Conservation (phyloP, 2,113 vertebrate species). For the sheep (Ovis aries) region DNA sequence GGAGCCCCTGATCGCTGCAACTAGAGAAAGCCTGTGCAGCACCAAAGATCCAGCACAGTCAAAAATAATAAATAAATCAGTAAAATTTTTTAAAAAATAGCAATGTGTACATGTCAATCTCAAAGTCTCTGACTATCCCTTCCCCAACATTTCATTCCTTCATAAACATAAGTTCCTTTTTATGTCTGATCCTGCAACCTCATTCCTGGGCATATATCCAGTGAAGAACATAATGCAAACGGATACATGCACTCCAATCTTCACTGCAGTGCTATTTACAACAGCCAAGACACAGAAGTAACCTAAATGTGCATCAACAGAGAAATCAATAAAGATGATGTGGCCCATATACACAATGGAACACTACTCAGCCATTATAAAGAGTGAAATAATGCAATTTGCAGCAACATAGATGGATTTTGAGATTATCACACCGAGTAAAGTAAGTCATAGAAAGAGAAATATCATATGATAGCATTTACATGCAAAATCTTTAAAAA, state of each 20-base stretch:
- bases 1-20: background rate
- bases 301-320: background rate
- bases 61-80: background rate
- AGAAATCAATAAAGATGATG: background rate
- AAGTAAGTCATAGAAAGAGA: background rate
- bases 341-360: background rate
- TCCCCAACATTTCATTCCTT: background rate
- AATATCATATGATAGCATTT: background rate
- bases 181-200: background rate
- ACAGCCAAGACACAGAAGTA: background rate
- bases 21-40: background rate
- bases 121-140: background rate
- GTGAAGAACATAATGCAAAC: background rate
- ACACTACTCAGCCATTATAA: background rate
- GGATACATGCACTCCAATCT: background rate
- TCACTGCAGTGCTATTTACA: background rate
- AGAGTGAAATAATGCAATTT: background rate
- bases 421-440: background rate
- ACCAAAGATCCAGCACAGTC: background rate
- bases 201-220: background rate
- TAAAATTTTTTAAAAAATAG: background rate
- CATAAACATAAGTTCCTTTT: background rate
- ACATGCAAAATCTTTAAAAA: background rate
- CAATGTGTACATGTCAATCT: background rate
- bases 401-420: background rate